Conservation (phyloP, 2,797 vertebrate species). For the Clarias platycephalus region DNA sequence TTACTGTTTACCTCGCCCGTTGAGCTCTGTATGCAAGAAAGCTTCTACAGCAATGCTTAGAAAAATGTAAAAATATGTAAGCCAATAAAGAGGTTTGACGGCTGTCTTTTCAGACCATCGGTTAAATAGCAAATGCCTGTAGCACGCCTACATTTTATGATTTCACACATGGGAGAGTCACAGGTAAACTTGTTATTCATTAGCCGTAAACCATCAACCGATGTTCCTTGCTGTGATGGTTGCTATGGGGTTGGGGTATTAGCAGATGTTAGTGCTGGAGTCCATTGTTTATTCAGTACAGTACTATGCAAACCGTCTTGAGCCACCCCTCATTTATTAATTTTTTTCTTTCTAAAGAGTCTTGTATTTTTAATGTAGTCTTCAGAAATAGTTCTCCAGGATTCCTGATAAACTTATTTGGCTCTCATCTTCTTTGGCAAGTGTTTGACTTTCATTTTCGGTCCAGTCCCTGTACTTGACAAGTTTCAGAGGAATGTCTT, state of each 20-base stretch:
- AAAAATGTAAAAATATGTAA: not conserved
- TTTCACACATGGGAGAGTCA: not conserved
- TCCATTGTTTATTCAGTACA: not conserved
- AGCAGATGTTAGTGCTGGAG: constrained; percentile 26
- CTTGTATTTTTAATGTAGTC: too few relatives aligned
- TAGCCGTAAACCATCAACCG: not conserved
- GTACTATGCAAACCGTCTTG: too few relatives aligned
- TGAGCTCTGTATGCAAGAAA: not conserved
- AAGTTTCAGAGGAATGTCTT: too few relatives aligned
- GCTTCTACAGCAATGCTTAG: not conserved
- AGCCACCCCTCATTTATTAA: too few relatives aligned
- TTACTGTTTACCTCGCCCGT: not conserved
- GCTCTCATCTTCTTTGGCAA: too few relatives aligned
- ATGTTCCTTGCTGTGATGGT: constrained; percentile 10
- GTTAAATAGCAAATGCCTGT: not conserved
- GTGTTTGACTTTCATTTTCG: too few relatives aligned
- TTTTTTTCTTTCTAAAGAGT: too few relatives aligned
- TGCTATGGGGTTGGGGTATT: constrained; percentile 35
- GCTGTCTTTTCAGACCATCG: not conserved
- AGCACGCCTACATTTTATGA: not conserved
- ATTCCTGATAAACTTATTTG: too few relatives aligned
- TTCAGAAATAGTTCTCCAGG: too few relatives aligned
- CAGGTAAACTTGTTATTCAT: constrained; percentile 17
- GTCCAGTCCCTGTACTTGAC: too few relatives aligned
- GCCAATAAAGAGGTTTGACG: not conserved